phyloP scores from a whole-genome alignment of 2,888 invertebrate species.

The Spodoptera exigua region DNA sequence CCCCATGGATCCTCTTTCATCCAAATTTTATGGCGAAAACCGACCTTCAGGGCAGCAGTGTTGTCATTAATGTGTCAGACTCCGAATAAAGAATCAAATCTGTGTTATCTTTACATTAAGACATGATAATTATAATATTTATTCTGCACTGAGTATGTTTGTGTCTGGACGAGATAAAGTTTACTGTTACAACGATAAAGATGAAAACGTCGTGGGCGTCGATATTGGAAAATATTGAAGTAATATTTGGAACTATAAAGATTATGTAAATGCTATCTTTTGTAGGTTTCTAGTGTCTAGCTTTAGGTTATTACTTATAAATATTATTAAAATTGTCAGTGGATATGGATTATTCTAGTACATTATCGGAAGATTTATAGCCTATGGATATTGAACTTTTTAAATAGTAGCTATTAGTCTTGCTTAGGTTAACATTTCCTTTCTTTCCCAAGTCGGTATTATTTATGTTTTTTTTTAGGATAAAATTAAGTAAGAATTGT shows the following conservation, averaged over 20 bases:
- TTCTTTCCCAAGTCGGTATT: too few relatives aligned
- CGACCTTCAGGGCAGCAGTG: too few relatives aligned
- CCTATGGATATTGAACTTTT: too few relatives aligned
- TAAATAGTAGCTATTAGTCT: too few relatives aligned
- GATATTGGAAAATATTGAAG: constrained; percentile 7
- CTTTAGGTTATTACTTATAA: not conserved
- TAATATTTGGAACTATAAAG: constrained; percentile 9
- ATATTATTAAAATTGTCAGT: too few relatives aligned
- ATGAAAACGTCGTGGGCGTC: constrained; percentile 1
- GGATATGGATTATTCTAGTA: too few relatives aligned
- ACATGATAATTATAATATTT: constrained; percentile 13
- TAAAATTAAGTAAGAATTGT: too few relatives aligned
- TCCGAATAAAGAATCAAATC: constrained; percentile 31
- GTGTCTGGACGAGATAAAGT: constrained; percentile 3
- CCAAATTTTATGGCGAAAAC: too few relatives aligned
- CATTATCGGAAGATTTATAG: too few relatives aligned
- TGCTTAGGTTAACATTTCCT: too few relatives aligned
- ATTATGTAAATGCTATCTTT: constrained; percentile 37
- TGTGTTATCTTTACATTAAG: constrained; percentile 16
- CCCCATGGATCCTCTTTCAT: too few relatives aligned
- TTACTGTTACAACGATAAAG: not conserved
- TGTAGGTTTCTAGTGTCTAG: constrained; percentile 1
- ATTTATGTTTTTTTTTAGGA: too few relatives aligned
- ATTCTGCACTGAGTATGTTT: constrained; percentile 7
- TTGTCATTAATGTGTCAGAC: not conserved